Base-by-base conservation (phyloP, 2,797 vertebrate genomes). In the Sebastes matsubarae region DNA sequence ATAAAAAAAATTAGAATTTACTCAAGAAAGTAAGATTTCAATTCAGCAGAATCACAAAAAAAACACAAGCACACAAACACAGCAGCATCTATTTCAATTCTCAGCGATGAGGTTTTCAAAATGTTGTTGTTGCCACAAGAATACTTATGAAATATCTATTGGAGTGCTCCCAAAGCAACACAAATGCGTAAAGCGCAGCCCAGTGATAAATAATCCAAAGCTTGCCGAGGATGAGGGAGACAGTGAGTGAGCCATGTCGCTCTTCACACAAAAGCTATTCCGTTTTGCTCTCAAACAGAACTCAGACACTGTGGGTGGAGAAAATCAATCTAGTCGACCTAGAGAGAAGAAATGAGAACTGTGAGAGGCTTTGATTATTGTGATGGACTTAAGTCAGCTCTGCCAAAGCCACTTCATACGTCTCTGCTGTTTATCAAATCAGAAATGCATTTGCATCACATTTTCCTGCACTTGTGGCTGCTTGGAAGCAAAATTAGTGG, bases 271-370 rank as follows among this genome's bases (percentile, higher is more conserved):
- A 90, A 90, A 89, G 80, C 87, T 72, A 82, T 87, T 87, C 85
- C 88, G 85, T 91, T 92, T 82, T 75, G 80, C 85, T 91, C 84
- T 82, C 83, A 66, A 82, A 84, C 85, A 86, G 57, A 89, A 87
- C 74, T 87, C 82, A 75, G 88, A 88, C 87, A 69, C 83, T 60
- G 83, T 90, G 84, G 86, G 87, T 77, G 87, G 85, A 88, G 89
- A 90, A 88, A 93, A 94, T 92, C 92, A 91, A 93, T 92, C 87
- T 70, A 30, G 82, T 80, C 71, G 72, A 88, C 85, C 79, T 38
- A 36, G 79, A 75, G 74, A 72, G 77, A 68, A 88, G 77, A 86
- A 92, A 92, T 86, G 88, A 87, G 88, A 87, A 82, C 54, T 8
- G 29, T 50, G 84, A 87, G 88, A 87, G 79, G 84, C 89, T 89